Evolutionary conservation across 2,888 invertebrate genomes (phyloP).

Genomic region (Neoaliturus tenellus): DNA sequence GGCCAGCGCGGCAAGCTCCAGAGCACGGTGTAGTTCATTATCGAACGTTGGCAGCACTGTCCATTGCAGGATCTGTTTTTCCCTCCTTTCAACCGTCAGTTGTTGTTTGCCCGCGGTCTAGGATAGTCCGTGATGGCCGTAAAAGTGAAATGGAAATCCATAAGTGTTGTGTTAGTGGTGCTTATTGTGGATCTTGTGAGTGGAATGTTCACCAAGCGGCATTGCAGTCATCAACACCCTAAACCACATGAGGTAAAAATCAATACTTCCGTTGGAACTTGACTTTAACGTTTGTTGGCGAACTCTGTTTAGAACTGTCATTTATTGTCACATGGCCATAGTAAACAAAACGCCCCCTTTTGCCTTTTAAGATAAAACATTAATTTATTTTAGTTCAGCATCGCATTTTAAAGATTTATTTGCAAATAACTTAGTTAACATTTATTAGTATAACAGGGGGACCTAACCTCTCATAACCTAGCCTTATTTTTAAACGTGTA

Average conservation of each 20-base stretch:
- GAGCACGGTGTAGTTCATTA: neutral
- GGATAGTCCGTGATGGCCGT: conserved; percentile 59
- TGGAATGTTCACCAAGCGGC: conserved; percentile 66
- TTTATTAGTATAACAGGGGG: no score
- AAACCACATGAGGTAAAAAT: conserved; percentile 69
- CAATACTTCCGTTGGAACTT: neutral
- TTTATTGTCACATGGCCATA: neutral
- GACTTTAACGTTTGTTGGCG: neutral
- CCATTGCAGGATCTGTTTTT: neutral
- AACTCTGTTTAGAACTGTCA: neutral
- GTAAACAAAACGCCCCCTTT: conserved; percentile 24
- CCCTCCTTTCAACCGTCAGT: conserved; percentile 14
- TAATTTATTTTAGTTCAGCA: no score
- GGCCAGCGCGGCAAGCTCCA: neutral
- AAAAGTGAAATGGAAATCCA: conserved; percentile 64
- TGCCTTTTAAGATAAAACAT: neutral
- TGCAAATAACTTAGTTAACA: no score
- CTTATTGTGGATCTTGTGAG: conserved; percentile 60
- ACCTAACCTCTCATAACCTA: no score
- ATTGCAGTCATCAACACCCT: conserved; percentile 69
- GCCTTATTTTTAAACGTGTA: no score
- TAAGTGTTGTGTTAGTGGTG: conserved; percentile 60
- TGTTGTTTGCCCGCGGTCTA: conserved; percentile 13
- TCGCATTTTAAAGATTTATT: no score
- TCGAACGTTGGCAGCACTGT: conserved; percentile 26